A percentile compares a stretch with the other conserved stretches of the same genome.
These are phyloP conservation scores for Poecilobothrus nobilitatus DNA, from an alignment of 2,888 invertebrate genomes.

Conservation along the genomic window DNA sequence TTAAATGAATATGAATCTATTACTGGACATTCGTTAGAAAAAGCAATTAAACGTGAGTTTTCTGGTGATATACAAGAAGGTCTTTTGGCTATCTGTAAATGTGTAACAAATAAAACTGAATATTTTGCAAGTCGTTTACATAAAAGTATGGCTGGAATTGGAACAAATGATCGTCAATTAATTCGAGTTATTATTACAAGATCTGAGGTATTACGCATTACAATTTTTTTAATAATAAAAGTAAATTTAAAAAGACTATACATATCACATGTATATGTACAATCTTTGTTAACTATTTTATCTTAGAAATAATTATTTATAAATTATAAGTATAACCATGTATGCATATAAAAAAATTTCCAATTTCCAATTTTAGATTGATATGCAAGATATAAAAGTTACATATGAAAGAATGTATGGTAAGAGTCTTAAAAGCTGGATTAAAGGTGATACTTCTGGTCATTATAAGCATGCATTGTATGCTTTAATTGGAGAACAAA, in stretches of 20 bases:
- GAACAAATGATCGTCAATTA: constrained; percentile 78
- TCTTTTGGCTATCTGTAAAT: constrained; percentile 69
- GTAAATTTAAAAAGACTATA: too few species aligned
- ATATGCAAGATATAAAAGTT: constrained; percentile 74
- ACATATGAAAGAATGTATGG: constrained; percentile 68
- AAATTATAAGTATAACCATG: too few species aligned
- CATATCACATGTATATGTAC: too few species aligned
- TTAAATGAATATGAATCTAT: constrained; percentile 48
- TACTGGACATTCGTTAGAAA: constrained; percentile 71
- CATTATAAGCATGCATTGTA: constrained; percentile 78
- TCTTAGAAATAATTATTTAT: too few species aligned
- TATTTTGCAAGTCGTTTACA: constrained; percentile 83
- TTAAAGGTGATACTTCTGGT: constrained; percentile 76
- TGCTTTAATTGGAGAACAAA: constrained; percentile 54
- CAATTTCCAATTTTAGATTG: constrained; percentile 47
- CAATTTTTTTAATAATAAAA: background rate
- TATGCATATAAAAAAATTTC: too few species aligned
- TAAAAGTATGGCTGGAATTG: constrained; percentile 81
- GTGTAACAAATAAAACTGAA: constrained; percentile 66
- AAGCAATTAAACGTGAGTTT: constrained; percentile 74
- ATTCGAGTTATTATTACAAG: constrained; percentile 78
- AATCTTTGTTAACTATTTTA: too few species aligned
- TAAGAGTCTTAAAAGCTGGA: constrained; percentile 68
- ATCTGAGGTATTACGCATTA: constrained; percentile 56
- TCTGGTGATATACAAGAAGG: constrained; percentile 74